These are phyloP conservation scores for Whitmania pigra DNA, from an alignment of 1,140 invertebrate genomes.

Conservation along the genomic window DNA sequence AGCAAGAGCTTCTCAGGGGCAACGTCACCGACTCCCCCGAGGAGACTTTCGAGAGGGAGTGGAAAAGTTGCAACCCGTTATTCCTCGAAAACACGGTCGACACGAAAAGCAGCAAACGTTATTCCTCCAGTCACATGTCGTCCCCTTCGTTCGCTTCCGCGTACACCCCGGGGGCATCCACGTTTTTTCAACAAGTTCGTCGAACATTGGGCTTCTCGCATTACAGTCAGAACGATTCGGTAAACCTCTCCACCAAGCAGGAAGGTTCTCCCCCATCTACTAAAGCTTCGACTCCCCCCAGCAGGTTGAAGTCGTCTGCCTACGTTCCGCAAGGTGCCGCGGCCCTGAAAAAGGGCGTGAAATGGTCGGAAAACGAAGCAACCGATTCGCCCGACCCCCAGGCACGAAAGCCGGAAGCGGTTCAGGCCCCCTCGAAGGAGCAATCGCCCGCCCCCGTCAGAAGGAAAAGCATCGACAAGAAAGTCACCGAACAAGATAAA, in stretches of 20 bases:
- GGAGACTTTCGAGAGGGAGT: conserved; percentile 33
- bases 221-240: neutral
- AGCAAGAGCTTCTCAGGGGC: conserved; percentile 25
- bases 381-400: neutral
- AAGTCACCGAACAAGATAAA: neutral
- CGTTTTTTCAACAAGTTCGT: neutral
- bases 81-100: neutral
- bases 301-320: neutral
- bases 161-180: neutral
- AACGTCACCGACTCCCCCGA: conserved; percentile 27
- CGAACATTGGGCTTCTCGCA: neutral
- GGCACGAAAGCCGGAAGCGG: neutral
- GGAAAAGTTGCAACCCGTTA: conserved; percentile 26
- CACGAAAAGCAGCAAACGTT: neutral
- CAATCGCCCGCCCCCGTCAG: neutral
- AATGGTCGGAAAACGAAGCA: neutral
- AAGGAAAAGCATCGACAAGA: neutral
- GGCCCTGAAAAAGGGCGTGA: neutral
- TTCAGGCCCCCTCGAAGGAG: neutral
- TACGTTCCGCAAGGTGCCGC: neutral
- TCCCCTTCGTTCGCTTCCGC: neutral
- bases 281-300: neutral
- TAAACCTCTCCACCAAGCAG: neutral
- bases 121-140: neutral
- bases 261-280: neutral